phyloP scores from a whole-genome alignment of 2,113 vertebrate genomes.

The Albula glossodonta region DNA sequence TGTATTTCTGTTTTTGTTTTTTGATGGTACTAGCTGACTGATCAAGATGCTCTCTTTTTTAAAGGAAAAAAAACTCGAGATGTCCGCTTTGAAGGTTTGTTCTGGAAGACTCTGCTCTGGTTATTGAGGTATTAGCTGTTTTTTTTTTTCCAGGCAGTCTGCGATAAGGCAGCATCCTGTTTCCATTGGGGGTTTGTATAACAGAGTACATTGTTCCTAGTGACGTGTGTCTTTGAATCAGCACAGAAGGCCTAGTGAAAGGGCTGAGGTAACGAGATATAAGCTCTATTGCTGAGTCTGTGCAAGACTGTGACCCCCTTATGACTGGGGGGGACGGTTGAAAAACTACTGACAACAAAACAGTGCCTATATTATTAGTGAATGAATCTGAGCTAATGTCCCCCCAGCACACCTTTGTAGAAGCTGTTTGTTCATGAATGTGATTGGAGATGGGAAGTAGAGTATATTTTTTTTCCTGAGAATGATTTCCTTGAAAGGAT shows the following conservation, averaged over 20 bases:
- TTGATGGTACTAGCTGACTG: not conserved
- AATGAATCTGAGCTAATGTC: not conserved
- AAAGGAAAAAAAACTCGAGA: conserved; percentile 10
- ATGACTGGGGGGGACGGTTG: not conserved
- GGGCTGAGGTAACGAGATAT: conserved; percentile 24
- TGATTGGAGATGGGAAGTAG: not conserved
- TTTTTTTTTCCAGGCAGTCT: conserved; percentile 28
- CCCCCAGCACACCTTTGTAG: not conserved
- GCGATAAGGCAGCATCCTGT: conserved; percentile 73
- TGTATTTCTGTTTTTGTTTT: not conserved
- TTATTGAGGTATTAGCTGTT: conserved; percentile 23
- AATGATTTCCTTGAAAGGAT: not conserved
- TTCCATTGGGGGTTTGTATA: conserved; percentile 64
- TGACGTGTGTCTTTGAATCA: conserved; percentile 47
- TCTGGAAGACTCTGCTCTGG: conserved; percentile 18
- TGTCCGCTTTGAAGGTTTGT: not conserved
- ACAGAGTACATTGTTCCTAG: conserved; percentile 52
- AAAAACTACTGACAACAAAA: not conserved
- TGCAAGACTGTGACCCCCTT: not conserved
- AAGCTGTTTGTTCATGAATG: not conserved
- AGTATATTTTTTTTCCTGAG: not conserved
- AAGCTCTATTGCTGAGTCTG: not conserved
- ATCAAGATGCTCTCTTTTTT: not conserved
- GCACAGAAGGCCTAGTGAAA: not conserved
- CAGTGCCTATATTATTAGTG: not conserved